Evolutionary conservation across 2,113 vertebrate species (phyloP), one percentile per base, ranked within the genome.

Genomic region (Mixornis gularis): DNA sequence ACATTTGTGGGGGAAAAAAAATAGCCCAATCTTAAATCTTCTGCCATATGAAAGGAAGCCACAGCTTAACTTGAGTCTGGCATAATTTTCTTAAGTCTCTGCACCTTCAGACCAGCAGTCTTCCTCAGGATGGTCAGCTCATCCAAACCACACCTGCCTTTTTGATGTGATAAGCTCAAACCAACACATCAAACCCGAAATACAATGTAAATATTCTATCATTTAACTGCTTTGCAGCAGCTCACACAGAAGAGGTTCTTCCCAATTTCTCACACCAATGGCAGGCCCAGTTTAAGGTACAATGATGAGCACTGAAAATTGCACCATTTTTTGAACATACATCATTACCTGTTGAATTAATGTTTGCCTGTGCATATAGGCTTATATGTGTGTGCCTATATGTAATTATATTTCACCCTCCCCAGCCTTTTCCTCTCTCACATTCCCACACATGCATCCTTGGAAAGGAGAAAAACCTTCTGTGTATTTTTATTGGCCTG

Each of bases 401-500:
- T 32, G 34, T 29, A 91, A 81, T 68, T 53, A 56, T 16, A 87
- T 72, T 93, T 85, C 62, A 55, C 43, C 20, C 59, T 89, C n/a
- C 41, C 20, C 62, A 79, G 81, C 10, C 49, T 74, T 84, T 58
- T 68, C 25, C 58, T 89, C 58, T 94, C 63, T 69, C 36, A 59
- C 53, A 32, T 84, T 86, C 27, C 77, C 0, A 10, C 56, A 81
- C 41, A 60, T 5, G 3, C 46, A 90, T 49, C 82, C 58, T 85
- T 94, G 93, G 87, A 96, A 91, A 79, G 58, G 58, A 92, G 65
- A 86, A 92, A 88, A 94, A 70, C 74, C 72, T 92, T 84, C 82
- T 83, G 71, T 79, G 43, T 93, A 87, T 96, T 95, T 96, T 91
- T 90, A 91, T 64, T 95, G 87, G 82, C 69, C 78, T 93, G 93